Conservation (phyloP, 2,113 vertebrate species). For the Nibea coibor region DNA sequence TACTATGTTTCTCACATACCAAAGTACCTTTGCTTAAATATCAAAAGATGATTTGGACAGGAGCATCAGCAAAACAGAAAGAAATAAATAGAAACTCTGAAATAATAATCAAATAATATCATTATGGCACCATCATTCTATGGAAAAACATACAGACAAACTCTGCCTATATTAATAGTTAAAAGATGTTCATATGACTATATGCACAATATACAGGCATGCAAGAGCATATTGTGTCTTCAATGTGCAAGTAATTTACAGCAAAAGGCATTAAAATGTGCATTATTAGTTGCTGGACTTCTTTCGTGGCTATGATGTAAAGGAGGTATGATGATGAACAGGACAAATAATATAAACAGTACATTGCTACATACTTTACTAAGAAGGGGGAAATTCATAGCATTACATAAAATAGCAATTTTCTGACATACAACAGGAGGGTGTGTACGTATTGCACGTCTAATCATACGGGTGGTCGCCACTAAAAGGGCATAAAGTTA, state of each 20-base stretch:
- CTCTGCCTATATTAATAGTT: background rate
- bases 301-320: background rate
- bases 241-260: conserved; percentile 15
- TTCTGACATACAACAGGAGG: conserved; percentile 6
- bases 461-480: background rate
- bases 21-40: no score
- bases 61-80: background rate
- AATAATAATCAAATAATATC: no score
- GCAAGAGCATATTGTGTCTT: background rate
- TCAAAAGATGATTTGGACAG: background rate
- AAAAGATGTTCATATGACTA: background rate
- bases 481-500: conserved; percentile 1
- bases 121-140: no score
- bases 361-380: background rate
- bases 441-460: background rate
- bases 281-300: background rate
- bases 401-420: background rate
- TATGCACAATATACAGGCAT: background rate
- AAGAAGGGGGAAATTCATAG: background rate
- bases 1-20: no score
- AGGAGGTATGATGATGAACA: conserved; percentile 17
- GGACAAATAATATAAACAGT: conserved; percentile 21
- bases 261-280: background rate
- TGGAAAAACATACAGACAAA: background rate
- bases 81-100: background rate